A percentile compares a stretch with the other conserved stretches of the same genome.
Evolutionary conservation across 92 coral and sea anemone species (phyloP).

Genomic region (Pocillopora meandrina): DNA sequence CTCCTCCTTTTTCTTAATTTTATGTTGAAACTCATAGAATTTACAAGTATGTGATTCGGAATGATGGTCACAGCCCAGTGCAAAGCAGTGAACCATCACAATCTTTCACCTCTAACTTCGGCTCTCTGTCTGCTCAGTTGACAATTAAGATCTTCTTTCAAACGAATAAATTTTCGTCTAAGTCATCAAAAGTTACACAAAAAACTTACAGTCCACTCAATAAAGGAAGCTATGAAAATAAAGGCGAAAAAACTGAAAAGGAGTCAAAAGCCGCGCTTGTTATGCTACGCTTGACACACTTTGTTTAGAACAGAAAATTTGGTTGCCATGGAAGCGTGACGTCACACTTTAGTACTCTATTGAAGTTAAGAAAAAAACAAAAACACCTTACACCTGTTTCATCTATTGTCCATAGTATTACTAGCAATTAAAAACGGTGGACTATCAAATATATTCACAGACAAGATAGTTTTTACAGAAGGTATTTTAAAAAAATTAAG

Average conservation of each 20-base stretch:
- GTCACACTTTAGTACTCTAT: conserved; percentile 6
- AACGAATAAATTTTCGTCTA: neutral
- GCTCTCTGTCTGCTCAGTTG: conserved; percentile 19
- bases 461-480: too few relatives aligned
- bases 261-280: conserved; percentile 5
- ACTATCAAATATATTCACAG: too few relatives aligned
- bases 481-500: too few relatives aligned
- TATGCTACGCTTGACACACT: neutral
- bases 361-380: too few relatives aligned
- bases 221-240: conserved; percentile 5
- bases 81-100: conserved; percentile 8
- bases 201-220: conserved; percentile 6
- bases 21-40: conserved; percentile 19
- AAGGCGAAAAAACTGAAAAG: neutral
- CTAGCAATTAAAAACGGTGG: too few relatives aligned
- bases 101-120: conserved; percentile 12
- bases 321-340: conserved; percentile 25
- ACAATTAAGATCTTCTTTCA: too few relatives aligned
- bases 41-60: conserved; percentile 24
- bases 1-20: conserved; percentile 30
- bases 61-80: conserved; percentile 8
- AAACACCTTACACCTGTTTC: too few relatives aligned
- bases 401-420: too few relatives aligned
- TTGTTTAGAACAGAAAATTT: conserved; percentile 45
- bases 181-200: conserved; percentile 8